A percentile compares a stretch with the other conserved stretches of the same genome.
phyloP scores from a whole-genome alignment of 2,797 vertebrate species.

The Centroberyx gerrardi region DNA sequence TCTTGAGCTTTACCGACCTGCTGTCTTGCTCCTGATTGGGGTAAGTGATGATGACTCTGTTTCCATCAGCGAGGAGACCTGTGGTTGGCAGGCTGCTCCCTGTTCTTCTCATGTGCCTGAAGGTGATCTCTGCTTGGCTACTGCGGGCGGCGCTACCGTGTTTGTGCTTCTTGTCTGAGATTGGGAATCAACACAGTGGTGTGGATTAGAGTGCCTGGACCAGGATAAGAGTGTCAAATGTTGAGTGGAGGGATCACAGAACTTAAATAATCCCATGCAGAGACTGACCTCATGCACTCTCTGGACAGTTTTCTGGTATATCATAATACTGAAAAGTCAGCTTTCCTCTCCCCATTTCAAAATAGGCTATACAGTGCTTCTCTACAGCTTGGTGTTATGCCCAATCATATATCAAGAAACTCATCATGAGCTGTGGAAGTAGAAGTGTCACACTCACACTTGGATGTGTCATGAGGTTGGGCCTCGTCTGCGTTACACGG shows the following conservation, averaged over 20 bases:
- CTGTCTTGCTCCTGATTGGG: constrained; percentile 73
- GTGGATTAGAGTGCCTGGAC: constrained; percentile 6
- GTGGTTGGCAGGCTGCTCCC: constrained; percentile 69
- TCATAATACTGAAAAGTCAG: background rate
- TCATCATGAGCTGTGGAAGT: background rate
- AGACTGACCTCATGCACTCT: no score
- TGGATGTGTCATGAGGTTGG: constrained; percentile 67
- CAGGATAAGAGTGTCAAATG: constrained; percentile 3
- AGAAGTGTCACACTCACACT: constrained; percentile 67
- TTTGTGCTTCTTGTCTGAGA: constrained; percentile 86
- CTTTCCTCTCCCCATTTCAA: background rate
- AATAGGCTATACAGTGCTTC: background rate
- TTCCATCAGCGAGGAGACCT: constrained; percentile 69
- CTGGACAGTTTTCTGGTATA: background rate
- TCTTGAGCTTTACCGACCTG: constrained; percentile 69
- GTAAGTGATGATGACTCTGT: constrained; percentile 60
- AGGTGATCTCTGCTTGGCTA: constrained; percentile 78
- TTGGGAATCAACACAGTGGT: constrained; percentile 33
- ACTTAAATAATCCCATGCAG: no score
- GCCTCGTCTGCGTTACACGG: constrained; percentile 78
- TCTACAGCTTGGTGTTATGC: background rate
- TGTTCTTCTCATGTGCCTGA: constrained; percentile 78
- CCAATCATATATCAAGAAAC: background rate
- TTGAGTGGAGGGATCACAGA: background rate
- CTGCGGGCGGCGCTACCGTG: constrained; percentile 69